Evolutionary conservation across 1,140 invertebrate species (phyloP), one percentile per base, ranked within the genome.

Genomic region (Ceratosolen fusciceps): DNA sequence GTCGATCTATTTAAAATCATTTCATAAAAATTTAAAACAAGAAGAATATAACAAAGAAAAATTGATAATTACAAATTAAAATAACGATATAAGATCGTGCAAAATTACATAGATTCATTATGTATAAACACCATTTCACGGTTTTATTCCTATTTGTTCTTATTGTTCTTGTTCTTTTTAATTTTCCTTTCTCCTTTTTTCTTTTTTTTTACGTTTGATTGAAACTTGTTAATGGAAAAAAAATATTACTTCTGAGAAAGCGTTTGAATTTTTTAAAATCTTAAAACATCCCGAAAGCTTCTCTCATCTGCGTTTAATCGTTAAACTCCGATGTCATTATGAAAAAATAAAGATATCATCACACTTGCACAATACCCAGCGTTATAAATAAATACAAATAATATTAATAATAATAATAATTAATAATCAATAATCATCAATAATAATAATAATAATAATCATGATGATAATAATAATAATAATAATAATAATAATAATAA

Each of bases 311-410:
- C n/a, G 12, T 39, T 67, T 68, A 0, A 9, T 4, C n/a, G 37
- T 71, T 52, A 71, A 71, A 71, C 2, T 39, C 2, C 21, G 26
- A 39, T 54, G 31, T 31, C 58, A 37, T 68, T 70, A 31, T 81
- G 75, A 81, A 76, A 74, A 81, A 77, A 77, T 81, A 81, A 52
- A 75, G 43, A 78, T 76, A 67, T 68, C 49, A 72, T 81, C 71
- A 81, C 77, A 72, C 80, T 81, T 81, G 77, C 73, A 81, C 80
- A 79, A 76, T 73, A 81, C 68, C 77, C 77, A 81, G 56, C 49
- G 39, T 79, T 82, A 79, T 76, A 72, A 82, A 82, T 82, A 77
- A 79, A 82, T 76, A 82, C 49, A 77, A 79, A 82, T 77, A 79
- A 73, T 79, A 62, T 56, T 79, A 52, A 67, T 73, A 67, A 73